A percentile compares a stretch with the other conserved stretches of the same genome.
Evolutionary conservation across 35 echinoderm and acorn worm species (phyloP).

Genomic region (Apostichopus japonicus): DNA sequence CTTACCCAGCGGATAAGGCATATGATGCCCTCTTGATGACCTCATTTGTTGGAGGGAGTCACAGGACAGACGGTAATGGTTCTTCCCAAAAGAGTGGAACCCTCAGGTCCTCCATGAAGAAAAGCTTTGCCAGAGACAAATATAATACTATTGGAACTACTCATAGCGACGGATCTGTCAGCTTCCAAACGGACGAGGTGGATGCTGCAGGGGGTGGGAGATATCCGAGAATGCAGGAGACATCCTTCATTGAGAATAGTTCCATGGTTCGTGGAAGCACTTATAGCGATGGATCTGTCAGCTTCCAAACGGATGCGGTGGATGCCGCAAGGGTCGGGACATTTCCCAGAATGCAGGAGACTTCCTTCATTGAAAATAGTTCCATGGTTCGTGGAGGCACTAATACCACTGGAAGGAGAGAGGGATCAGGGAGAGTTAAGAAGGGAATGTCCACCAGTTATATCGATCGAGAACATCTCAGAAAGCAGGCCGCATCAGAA

Average conservation of each 20-base stretch:
- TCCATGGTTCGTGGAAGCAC: neutral
- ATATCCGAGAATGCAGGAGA: slow-evolving; percentile 48
- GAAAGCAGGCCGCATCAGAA: neutral
- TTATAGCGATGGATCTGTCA: neutral
- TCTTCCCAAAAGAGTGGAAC: neutral
- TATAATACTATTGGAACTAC: neutral
- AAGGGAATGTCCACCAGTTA: neutral
- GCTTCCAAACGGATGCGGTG: neutral
- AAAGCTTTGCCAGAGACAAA: neutral
- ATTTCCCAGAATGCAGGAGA: slow-evolving; percentile 46
- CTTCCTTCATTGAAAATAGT: slow-evolving; percentile 46
- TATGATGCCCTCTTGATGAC: slow-evolving; percentile 31
- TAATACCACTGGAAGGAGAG: neutral
- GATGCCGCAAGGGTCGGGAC: neutral
- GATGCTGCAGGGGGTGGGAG: slow-evolving; percentile 11
- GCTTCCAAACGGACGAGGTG: slow-evolving; percentile 7
- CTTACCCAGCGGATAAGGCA: neutral
- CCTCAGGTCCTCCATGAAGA: slow-evolving; percentile 36
- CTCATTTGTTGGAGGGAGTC: slow-evolving; percentile 17
- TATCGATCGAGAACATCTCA: neutral
- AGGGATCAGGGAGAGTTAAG: neutral
- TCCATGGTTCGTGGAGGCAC: neutral
- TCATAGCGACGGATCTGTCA: slow-evolving; percentile 25
- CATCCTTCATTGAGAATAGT: slow-evolving; percentile 48
- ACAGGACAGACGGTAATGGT: neutral